A percentile compares a stretch with the other conserved stretches of the same genome.
phyloP scores from a whole-genome alignment of 2,797 vertebrate species.

The Gastrophryne carolinensis region DNA sequence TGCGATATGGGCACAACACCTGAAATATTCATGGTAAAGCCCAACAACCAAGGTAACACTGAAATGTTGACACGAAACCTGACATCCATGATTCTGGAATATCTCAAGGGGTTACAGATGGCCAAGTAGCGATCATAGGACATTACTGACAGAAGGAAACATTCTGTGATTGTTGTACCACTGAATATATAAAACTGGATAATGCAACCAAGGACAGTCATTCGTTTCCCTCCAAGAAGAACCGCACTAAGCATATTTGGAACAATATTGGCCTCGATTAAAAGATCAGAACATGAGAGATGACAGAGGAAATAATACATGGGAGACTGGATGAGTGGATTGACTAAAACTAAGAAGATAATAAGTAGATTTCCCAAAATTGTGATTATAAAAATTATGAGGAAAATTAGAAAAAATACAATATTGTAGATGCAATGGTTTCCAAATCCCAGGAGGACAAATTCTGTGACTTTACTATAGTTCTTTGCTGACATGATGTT shows the following conservation, averaged over 20 bases:
- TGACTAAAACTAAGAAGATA: neutral
- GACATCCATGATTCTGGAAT: slow-evolving; percentile 26
- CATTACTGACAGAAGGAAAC: slow-evolving; percentile 48
- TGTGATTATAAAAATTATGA: slow-evolving; percentile 6
- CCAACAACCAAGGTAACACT: neutral
- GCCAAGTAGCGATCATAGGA: slow-evolving; percentile 44
- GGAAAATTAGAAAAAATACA: neutral
- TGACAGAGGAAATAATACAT: slow-evolving; percentile 38
- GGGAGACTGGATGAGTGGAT: neutral
- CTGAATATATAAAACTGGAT: slow-evolving; percentile 45
- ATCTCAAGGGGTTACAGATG: slow-evolving; percentile 52
- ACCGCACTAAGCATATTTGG: neutral
- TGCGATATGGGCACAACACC: neutral
- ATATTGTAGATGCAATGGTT: neutral
- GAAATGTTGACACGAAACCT: neutral
- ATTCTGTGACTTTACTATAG: neutral
- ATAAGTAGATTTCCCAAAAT: slow-evolving; percentile 11
- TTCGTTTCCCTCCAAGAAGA: neutral
- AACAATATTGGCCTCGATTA: neutral
- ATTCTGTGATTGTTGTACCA: slow-evolving; percentile 39
- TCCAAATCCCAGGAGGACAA: slow-evolving; percentile 19
- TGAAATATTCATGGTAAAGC: neutral
- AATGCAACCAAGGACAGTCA: slow-evolving; percentile 37
- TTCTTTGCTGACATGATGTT: neutral
- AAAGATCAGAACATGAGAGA: slow-evolving; percentile 2